Conservation (phyloP, 1,140 invertebrate species). For the Ceratina calcarata region DNA sequence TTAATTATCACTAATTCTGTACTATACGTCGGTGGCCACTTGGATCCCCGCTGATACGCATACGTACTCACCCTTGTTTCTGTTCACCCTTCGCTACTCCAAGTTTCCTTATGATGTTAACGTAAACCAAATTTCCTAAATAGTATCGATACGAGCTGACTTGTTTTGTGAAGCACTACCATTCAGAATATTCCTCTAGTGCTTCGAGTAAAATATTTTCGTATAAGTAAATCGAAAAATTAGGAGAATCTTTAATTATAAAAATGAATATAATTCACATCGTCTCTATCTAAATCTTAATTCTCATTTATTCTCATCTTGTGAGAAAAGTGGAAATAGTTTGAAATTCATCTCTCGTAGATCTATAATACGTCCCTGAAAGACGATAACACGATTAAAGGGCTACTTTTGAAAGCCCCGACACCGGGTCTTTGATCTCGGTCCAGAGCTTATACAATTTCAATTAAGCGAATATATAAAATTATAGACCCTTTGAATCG, state of each 20-base stretch:
- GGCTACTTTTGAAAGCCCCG: background rate
- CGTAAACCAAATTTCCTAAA: background rate
- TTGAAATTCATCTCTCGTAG: background rate
- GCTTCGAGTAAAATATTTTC: too few relatives aligned
- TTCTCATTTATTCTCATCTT: background rate
- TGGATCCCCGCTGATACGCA: slow-evolving; percentile 1
- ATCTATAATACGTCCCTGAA: slow-evolving; percentile 1
- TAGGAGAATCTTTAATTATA: too few relatives aligned
- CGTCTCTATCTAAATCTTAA: too few relatives aligned
- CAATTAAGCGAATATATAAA: background rate
- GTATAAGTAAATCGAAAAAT: too few relatives aligned
- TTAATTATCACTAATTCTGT: slow-evolving; percentile 30
- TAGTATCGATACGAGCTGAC: background rate
- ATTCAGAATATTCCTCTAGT: too few relatives aligned
- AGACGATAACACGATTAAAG: slow-evolving; percentile 19
- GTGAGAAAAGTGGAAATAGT: background rate
- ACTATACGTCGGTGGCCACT: background rate
- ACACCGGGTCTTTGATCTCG: background rate
- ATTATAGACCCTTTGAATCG: background rate
- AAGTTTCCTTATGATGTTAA: background rate
- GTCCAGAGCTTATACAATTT: slow-evolving; percentile 5
- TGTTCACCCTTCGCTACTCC: background rate
- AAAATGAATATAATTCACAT: too few relatives aligned
- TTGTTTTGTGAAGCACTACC: background rate
- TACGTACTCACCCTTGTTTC: background rate